Percentiles rank a stretch among this genome's conserved stretches.
phyloP scores from a whole-genome alignment of 1,140 invertebrate species.

The Elymnias hypermnestra region DNA sequence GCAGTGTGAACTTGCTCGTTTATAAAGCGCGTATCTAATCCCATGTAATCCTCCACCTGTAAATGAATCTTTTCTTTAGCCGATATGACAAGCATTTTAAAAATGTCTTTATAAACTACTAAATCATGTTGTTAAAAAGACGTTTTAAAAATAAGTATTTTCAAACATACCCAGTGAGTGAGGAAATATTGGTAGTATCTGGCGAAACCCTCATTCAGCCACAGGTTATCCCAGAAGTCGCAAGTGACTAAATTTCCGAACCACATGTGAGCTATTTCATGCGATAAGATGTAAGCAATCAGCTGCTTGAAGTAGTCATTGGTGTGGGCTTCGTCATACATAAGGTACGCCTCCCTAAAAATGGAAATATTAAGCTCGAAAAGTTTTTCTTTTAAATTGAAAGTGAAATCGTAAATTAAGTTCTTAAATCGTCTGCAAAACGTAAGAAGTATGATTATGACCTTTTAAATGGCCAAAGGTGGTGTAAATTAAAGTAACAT shows the following conservation, averaged over 20 bases:
- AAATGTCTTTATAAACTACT: too few species aligned
- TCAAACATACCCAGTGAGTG: conserved; percentile 69
- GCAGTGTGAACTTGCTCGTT: conserved; percentile 80
- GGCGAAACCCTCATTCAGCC: conserved; percentile 84
- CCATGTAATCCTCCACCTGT: conserved; percentile 72
- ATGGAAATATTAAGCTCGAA: neutral
- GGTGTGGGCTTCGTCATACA: conserved; percentile 49
- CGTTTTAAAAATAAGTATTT: too few species aligned
- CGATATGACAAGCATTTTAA: too few species aligned
- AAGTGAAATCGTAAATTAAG: neutral
- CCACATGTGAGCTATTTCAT: conserved; percentile 73
- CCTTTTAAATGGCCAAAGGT: too few species aligned
- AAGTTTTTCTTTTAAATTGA: too few species aligned
- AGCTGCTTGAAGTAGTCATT: conserved; percentile 69
- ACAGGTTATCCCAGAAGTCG: conserved; percentile 81
- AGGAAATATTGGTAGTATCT: conserved; percentile 82
- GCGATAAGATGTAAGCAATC: conserved; percentile 72
- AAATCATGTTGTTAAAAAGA: too few species aligned
- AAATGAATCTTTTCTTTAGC: conserved; percentile 18
- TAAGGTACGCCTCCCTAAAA: conserved; percentile 54
- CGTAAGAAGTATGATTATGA: too few species aligned
- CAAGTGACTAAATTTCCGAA: conserved; percentile 79
- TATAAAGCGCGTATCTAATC: conserved; percentile 77
- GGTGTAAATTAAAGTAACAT: too few species aligned
- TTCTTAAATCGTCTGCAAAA: neutral